These are phyloP conservation scores for Helostoma temminkii DNA, from an alignment of 2,797 vertebrate genomes.

Conservation along the genomic window DNA sequence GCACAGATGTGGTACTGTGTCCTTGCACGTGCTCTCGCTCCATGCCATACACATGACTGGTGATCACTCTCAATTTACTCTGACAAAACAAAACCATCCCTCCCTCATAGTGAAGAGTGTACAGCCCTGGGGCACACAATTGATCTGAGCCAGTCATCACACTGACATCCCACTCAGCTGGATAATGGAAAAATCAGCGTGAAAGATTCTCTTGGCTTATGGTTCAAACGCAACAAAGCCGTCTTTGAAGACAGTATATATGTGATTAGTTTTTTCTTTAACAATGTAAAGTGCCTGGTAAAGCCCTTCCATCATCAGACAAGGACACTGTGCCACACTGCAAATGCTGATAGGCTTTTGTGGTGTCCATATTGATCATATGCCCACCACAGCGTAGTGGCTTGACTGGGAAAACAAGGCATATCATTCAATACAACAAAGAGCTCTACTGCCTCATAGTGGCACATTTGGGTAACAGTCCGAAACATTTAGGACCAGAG, in stretches of 20 bases:
- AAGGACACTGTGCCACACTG: slow-evolving; percentile 21
- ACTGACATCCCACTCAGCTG: slow-evolving; percentile 63
- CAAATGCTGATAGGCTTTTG: slow-evolving; percentile 30
- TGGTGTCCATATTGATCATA: slow-evolving; percentile 29
- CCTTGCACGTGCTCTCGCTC: slow-evolving; percentile 13
- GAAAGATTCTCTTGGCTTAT: slow-evolving; percentile 48
- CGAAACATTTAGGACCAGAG: not conserved
- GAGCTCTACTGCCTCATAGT: slow-evolving; percentile 68
- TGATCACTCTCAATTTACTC: slow-evolving; percentile 42
- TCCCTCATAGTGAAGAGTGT: slow-evolving; percentile 11
- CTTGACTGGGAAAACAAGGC: slow-evolving; percentile 33
- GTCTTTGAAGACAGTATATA: slow-evolving; percentile 21
- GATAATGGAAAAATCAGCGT: slow-evolving; percentile 67
- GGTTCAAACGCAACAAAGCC: slow-evolving; percentile 43
- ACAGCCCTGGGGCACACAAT: slow-evolving; percentile 44
- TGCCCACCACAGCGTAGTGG: slow-evolving; percentile 32
- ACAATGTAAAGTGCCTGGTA: slow-evolving; percentile 33
- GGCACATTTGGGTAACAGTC: slow-evolving; percentile 36
- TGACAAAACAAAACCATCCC: slow-evolving; percentile 37
- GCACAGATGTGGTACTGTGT: slow-evolving; percentile 23
- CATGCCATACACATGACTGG: slow-evolving; percentile 16
- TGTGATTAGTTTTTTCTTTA: slow-evolving; percentile 25
- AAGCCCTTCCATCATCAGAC: slow-evolving; percentile 40
- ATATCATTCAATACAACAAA: slow-evolving; percentile 15
- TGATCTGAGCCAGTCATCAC: slow-evolving; percentile 64